phyloP scores from a whole-genome alignment of 2,113 vertebrate species.

The Aviceda subcristata region DNA sequence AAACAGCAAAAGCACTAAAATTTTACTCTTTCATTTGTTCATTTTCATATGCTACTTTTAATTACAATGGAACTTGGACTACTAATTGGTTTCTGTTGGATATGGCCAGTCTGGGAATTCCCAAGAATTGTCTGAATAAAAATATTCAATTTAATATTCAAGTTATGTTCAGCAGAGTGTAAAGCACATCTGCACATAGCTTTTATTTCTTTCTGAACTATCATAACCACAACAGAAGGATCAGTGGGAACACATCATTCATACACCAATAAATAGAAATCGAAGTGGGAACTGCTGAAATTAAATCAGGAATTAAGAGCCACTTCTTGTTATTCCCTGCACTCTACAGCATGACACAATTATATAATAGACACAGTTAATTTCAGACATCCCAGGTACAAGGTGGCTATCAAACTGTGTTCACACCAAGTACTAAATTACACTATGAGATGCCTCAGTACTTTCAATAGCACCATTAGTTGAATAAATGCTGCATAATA shows the following conservation, averaged over 20 bases:
- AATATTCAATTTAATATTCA: neutral
- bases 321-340: neutral
- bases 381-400: neutral
- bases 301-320: neutral
- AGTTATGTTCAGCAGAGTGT: neutral
- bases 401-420: neutral
- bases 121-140: neutral
- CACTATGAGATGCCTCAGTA: neutral
- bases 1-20: neutral
- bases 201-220: neutral
- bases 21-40: neutral
- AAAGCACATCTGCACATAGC: neutral
- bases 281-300: neutral
- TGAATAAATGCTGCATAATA: constrained; percentile 30
- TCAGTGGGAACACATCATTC: neutral
- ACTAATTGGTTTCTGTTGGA: neutral
- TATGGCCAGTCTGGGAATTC: neutral
- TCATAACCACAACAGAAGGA: neutral
- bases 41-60: neutral
- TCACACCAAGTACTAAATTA: constrained; percentile 22
- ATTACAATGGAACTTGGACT: neutral
- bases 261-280: neutral
- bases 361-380: neutral
- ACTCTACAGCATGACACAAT: neutral
- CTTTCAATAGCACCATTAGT: constrained; percentile 25